Percentiles rank a stretch among this genome's conserved stretches.
phyloP scores from a whole-genome alignment of 1,140 invertebrate species.

The Sipha flava region DNA sequence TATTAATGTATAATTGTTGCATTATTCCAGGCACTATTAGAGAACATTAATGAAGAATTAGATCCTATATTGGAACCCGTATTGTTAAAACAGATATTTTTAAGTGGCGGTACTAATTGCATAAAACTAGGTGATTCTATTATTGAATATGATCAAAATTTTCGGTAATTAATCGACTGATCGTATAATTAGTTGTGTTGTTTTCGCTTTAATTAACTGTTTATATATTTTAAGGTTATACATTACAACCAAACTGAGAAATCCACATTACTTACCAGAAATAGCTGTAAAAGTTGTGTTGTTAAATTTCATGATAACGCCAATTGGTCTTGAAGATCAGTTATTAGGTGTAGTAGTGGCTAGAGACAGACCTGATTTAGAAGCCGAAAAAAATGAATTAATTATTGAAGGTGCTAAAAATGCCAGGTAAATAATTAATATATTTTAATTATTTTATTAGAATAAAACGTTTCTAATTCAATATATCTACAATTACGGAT shows the following conservation, averaged over 20 bases:
- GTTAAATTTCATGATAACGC: constrained; percentile 93
- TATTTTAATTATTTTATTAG: too few relatives aligned
- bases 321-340: constrained; percentile 84
- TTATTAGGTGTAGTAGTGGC: constrained; percentile 75
- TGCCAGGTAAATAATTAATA: too few relatives aligned
- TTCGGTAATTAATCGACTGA: not conserved
- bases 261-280: constrained; percentile 87
- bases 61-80: constrained; percentile 46
- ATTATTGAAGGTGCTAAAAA: constrained; percentile 86
- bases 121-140: constrained; percentile 15
- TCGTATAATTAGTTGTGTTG: not conserved
- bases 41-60: constrained; percentile 75
- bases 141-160: constrained; percentile 12
- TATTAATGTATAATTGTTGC: too few relatives aligned
- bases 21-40: constrained; percentile 57
- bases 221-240: constrained; percentile 75
- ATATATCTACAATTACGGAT: too few relatives aligned
- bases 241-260: constrained; percentile 79
- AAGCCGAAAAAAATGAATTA: constrained; percentile 86
- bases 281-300: constrained; percentile 79
- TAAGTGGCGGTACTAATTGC: not conserved
- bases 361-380: constrained; percentile 77
- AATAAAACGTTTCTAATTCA: too few relatives aligned
- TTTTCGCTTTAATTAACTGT: constrained; percentile 59
- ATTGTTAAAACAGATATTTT: constrained; percentile 19